Evolutionary conservation across 2,113 vertebrate genomes (phyloP).

Genomic region (Leptobrachium ailaonicum): DNA sequence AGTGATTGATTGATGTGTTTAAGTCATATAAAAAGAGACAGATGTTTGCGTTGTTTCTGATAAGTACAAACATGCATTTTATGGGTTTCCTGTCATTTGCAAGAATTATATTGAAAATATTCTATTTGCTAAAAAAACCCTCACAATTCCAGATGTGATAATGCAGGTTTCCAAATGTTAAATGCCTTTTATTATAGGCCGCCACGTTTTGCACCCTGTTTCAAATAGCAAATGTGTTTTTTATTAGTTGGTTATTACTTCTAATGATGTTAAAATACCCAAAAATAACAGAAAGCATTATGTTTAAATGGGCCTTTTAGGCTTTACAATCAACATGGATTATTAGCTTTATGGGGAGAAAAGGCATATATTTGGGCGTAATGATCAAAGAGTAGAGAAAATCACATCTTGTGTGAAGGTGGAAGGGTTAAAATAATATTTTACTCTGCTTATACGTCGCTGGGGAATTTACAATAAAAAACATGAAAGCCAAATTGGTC

Average conservation of each 20-base stretch:
- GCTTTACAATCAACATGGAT: slow-evolving; percentile 21
- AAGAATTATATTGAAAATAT: background rate
- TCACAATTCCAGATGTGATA: slow-evolving; percentile 15
- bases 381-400: slow-evolving; percentile 35
- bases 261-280: slow-evolving; percentile 34
- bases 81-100: slow-evolving; percentile 2
- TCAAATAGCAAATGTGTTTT: slow-evolving; percentile 24
- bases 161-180: background rate
- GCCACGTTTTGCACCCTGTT: slow-evolving; percentile 19
- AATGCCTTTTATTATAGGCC: slow-evolving; percentile 14
- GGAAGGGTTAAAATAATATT: slow-evolving; percentile 62
- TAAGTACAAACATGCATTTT: slow-evolving; percentile 13
- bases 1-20: slow-evolving; percentile 3
- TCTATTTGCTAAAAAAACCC: background rate
- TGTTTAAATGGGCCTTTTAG: slow-evolving; percentile 21
- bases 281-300: slow-evolving; percentile 39
- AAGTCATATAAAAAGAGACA: background rate
- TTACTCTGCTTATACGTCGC: slow-evolving; percentile 52
- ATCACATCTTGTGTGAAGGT: slow-evolving; percentile 4
- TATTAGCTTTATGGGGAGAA: slow-evolving; percentile 25
- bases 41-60: slow-evolving; percentile 4
- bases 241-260: slow-evolving; percentile 33
- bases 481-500: slow-evolving; percentile 59
- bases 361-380: slow-evolving; percentile 11
- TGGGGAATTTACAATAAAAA: slow-evolving; percentile 59